These are phyloP conservation scores for Rhagologus leucostigma DNA, from an alignment of 2,113 vertebrate genomes.

Conservation along the genomic window DNA sequence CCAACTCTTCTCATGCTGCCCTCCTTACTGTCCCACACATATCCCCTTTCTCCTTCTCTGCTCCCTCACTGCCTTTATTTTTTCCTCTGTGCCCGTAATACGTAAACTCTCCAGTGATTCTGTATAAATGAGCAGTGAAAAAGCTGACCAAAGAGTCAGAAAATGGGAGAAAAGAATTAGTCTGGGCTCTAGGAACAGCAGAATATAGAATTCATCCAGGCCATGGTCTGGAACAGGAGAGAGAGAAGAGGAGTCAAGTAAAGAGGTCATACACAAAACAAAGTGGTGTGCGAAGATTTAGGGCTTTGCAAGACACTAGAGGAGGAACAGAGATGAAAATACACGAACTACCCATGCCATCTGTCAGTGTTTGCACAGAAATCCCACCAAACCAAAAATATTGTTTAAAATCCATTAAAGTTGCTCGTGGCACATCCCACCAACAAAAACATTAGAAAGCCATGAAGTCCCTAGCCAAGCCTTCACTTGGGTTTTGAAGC, in stretches of 20 bases:
- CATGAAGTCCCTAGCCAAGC: neutral
- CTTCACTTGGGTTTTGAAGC: neutral
- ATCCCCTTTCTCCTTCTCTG: neutral
- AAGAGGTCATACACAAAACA: neutral
- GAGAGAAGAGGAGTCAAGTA: neutral
- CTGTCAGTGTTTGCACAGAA: slow-evolving; percentile 48
- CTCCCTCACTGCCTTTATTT: neutral
- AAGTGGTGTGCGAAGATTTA: neutral
- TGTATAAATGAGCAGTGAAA: neutral
- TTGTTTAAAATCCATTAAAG: slow-evolving; percentile 21
- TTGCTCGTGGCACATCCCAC: slow-evolving; percentile 22
- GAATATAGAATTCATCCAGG: neutral
- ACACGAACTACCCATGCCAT: slow-evolving; percentile 13
- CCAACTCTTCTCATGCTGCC: neutral
- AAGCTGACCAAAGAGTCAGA: neutral
- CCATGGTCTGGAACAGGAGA: neutral
- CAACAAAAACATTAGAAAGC: slow-evolving; percentile 15
- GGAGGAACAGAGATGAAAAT: slow-evolving; percentile 24
- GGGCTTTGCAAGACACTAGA: neutral
- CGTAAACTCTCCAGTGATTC: neutral
- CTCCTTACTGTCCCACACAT: neutral
- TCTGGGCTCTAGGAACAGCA: neutral
- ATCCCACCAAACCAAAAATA: slow-evolving; percentile 47
- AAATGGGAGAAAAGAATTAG: neutral
- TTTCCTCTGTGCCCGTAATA: neutral